phyloP scores from a whole-genome alignment of 2,797 vertebrate species.

The Sebastes nivosus region DNA sequence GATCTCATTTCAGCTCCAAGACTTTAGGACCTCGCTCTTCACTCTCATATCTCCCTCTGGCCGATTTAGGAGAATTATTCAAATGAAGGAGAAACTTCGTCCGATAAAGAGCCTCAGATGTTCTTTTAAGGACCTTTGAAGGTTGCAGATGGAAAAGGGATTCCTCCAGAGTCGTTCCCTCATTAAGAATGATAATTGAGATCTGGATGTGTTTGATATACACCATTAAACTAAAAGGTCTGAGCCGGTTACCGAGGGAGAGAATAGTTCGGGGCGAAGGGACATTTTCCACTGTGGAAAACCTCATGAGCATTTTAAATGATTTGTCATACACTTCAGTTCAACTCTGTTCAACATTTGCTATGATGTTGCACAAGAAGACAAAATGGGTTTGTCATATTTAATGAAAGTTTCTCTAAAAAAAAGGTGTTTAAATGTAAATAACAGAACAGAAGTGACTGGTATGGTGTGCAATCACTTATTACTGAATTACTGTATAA shows the following conservation, averaged over 20 bases:
- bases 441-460: not conserved
- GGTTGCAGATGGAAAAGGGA: constrained; percentile 74
- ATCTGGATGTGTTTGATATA: constrained; percentile 75
- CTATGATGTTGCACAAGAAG: not conserved
- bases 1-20: constrained; percentile 73
- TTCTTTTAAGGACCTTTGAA: constrained; percentile 82
- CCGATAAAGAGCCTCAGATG: constrained; percentile 76
- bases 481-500: not conserved
- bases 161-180: constrained; percentile 74
- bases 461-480: not conserved
- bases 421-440: not conserved
- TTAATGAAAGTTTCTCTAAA: not conserved
- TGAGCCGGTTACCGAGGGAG: constrained; percentile 47
- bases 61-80: constrained; percentile 78
- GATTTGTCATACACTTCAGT: constrained; percentile 5
- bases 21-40: constrained; percentile 65
- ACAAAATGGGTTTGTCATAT: not conserved
- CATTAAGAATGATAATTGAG: constrained; percentile 80
- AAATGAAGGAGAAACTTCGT: constrained; percentile 79
- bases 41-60: constrained; percentile 67
- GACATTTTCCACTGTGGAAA: constrained; percentile 39
- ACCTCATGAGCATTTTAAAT: constrained; percentile 31
- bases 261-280: constrained; percentile 41
- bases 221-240: constrained; percentile 70
- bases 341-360: not conserved